Base-by-base conservation (phyloP, 2,888 invertebrate species). In the Lasioglossum malachurum region DNA sequence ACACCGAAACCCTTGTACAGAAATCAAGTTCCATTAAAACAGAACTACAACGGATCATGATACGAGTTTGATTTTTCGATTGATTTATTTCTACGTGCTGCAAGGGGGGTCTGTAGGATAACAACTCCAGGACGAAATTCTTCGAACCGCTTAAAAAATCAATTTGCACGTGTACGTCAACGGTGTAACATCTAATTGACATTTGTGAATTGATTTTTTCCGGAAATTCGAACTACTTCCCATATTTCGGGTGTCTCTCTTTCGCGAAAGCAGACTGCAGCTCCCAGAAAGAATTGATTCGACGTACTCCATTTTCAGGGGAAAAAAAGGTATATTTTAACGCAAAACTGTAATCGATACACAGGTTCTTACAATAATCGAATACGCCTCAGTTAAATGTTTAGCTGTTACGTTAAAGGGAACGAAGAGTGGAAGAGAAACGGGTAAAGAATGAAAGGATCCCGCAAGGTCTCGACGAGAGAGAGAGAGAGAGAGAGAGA, bases 291-390 rank as follows among this genome's bases (percentile, higher is more conserved):
- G 14, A 27, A 84, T 75, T 38, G 57, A 49, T 78, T 75, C 44
- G 38, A 69, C 31, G 60, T 75, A 71, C 49, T 38, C 53, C 44
- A 27, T 14, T 53, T 38, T 41, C 38, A 16, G 72, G 41, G 60
- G 76, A 41, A 23, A 64, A 64, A 81, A 78, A 78, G 81, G 77
- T 86, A 85, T 81, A 75, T 86, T 85, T 64, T 80, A 84, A 86
- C 67, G 72, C 16, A 75, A 75, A 78, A 86, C 71, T 81, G 67
- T 67, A 72, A 81, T 81, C 46, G 72, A 75, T 78, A 86, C 75
- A 86, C 67, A 85, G 64, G 41, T 49, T 86, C 41, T 49, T 74
- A 81, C 75, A 76, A 72, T 81, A 67, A 72, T 75, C 64, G 53
- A 64, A 75, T 84, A 86, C 57, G 19, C 49, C 23, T 77, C 73